Conservation (phyloP, 2,797 vertebrate species). For the Peromyscus attwateri region DNA sequence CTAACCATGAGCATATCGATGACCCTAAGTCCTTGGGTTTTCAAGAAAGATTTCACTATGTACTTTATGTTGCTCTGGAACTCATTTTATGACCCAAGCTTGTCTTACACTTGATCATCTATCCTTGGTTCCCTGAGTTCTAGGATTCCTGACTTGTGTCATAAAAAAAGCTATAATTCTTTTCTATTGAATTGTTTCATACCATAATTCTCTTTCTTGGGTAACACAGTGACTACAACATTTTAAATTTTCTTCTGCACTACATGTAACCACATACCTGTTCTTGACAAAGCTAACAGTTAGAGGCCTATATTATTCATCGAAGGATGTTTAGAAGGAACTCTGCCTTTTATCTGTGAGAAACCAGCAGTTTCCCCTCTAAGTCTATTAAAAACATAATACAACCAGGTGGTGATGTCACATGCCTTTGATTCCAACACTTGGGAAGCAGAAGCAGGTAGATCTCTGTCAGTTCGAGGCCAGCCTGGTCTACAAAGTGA, state of each 20-base stretch:
- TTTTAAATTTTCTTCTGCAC: no score
- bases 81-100: background rate
- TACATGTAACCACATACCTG: rapidly evolving
- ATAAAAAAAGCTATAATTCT: background rate
- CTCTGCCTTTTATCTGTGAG: background rate
- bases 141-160: background rate
- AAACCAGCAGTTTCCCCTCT: rapidly evolving
- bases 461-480: background rate
- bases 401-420: background rate
- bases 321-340: background rate
- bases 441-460: background rate
- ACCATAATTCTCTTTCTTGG: background rate
- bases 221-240: background rate
- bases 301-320: background rate
- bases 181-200: background rate
- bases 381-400: background rate
- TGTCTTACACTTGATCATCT: background rate
- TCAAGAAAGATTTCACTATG: background rate
- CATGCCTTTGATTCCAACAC: background rate
- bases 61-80: background rate
- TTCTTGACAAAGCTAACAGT: background rate
- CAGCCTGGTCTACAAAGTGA: background rate
- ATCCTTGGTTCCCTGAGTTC: background rate
- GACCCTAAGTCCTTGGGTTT: background rate
- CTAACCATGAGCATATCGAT: background rate